A percentile compares a stretch with the other conserved stretches of the same genome.
phyloP scores from a whole-genome alignment of 2,888 invertebrate genomes.

The Taenaris catops region DNA sequence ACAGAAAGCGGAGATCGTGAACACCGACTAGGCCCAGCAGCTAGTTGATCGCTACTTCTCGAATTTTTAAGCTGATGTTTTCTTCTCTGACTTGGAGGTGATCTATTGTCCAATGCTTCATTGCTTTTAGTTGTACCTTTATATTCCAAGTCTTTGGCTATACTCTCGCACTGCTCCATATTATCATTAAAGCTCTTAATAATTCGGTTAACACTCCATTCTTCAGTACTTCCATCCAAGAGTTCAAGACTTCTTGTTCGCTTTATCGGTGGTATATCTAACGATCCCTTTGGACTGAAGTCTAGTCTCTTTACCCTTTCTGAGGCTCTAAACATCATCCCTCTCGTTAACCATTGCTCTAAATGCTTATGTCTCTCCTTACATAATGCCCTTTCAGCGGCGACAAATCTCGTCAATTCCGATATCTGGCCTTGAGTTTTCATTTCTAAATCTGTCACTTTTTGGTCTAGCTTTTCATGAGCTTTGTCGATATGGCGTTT shows the following conservation, averaged over 20 bases:
- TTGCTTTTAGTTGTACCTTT: constrained; percentile 74
- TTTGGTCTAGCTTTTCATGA: constrained; percentile 88
- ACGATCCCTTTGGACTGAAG: constrained; percentile 71
- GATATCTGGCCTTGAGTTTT: constrained; percentile 86
- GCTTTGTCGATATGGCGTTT: constrained; percentile 89
- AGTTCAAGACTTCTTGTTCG: constrained; percentile 87
- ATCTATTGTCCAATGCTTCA: constrained; percentile 58
- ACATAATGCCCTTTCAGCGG: constrained; percentile 81
- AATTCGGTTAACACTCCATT: constrained; percentile 61
- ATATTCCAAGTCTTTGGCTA: constrained; percentile 63
- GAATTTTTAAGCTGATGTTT: constrained; percentile 55
- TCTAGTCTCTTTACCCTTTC: constrained; percentile 68
- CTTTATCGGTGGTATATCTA: constrained; percentile 79
- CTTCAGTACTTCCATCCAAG: constrained; percentile 71
- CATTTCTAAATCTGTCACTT: constrained; percentile 89
- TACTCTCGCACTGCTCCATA: constrained; percentile 50
- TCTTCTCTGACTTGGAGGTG: constrained; percentile 49
- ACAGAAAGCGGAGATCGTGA: constrained; percentile 43
- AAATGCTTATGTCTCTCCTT: constrained; percentile 83
- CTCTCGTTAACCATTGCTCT: constrained; percentile 84
- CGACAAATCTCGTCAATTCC: constrained; percentile 83
- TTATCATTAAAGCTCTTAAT: constrained; percentile 60
- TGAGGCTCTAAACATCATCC: constrained; percentile 80
- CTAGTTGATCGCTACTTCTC: constrained; percentile 62
- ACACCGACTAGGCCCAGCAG: constrained; percentile 52